These are phyloP conservation scores for Drosophila longiperda DNA, from an alignment of 2,888 invertebrate species.

Conservation along the genomic window DNA sequence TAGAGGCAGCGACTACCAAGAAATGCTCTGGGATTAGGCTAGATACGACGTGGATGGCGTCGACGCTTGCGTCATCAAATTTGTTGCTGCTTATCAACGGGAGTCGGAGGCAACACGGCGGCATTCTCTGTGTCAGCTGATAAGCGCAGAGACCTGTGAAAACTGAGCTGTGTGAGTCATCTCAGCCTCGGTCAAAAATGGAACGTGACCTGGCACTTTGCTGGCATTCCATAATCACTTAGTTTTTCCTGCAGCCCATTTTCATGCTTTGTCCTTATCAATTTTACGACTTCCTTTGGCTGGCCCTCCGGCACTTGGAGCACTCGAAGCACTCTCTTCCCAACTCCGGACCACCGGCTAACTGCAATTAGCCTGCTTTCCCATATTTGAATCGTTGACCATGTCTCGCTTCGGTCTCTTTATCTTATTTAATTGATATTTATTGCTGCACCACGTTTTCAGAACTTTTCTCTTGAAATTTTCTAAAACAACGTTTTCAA, in stretches of 20 bases:
- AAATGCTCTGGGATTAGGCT: slow-evolving; percentile 32
- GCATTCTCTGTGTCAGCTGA: slow-evolving; percentile 40
- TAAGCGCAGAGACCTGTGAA: slow-evolving; percentile 42
- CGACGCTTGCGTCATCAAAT: slow-evolving; percentile 71
- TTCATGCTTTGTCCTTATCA: slow-evolving; percentile 63
- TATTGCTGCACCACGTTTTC: slow-evolving; percentile 69
- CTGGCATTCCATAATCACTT: slow-evolving; percentile 56
- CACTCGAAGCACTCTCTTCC: neutral
- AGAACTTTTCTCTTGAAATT: slow-evolving; percentile 30
- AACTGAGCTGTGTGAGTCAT: slow-evolving; percentile 62
- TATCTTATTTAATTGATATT: slow-evolving; percentile 75
- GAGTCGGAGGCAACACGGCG: slow-evolving; percentile 16
- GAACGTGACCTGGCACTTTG: slow-evolving; percentile 77
- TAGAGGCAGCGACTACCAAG: slow-evolving; percentile 61
- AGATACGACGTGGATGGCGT: slow-evolving; percentile 24
- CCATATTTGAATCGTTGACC: slow-evolving; percentile 36
- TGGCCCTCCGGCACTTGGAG: slow-evolving; percentile 21
- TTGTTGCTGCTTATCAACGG: slow-evolving; percentile 69
- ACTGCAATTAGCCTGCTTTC: slow-evolving; percentile 69
- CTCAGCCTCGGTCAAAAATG: slow-evolving; percentile 24
- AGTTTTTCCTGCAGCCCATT: slow-evolving; percentile 39
- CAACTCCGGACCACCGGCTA: slow-evolving; percentile 59
- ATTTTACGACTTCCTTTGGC: slow-evolving; percentile 75
- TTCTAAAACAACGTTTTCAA: neutral
- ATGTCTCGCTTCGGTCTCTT: slow-evolving; percentile 42